Conservation (phyloP, 2,888 invertebrate genomes). For the Leuctra nigra region DNA sequence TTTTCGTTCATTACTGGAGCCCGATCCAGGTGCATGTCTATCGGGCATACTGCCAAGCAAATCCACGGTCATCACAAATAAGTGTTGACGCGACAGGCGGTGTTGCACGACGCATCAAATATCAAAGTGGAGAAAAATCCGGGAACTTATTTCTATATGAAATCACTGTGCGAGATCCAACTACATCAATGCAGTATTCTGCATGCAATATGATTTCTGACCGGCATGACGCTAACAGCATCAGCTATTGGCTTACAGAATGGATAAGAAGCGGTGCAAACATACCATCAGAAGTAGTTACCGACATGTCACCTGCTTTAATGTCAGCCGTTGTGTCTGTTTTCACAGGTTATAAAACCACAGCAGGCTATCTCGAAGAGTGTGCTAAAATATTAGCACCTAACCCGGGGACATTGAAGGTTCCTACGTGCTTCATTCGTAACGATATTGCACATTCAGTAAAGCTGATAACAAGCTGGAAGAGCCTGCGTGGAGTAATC, state of each 20-base stretch:
- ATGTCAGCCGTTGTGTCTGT: conserved; percentile 16
- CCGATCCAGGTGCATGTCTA: conserved; percentile 18
- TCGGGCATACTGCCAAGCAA: conserved; percentile 16
- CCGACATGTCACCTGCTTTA: conserved; percentile 25
- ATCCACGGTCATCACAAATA: conserved; percentile 24
- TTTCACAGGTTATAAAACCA: conserved; percentile 11
- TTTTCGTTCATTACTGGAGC: conserved; percentile 20
- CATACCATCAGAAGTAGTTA: conserved; percentile 25
- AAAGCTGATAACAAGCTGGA: conserved; percentile 17
- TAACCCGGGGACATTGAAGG: background rate
- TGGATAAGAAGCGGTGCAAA: conserved; percentile 27
- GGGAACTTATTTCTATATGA: conserved; percentile 25
- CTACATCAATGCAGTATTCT: conserved; percentile 26
- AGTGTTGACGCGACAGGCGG: conserved; percentile 27
- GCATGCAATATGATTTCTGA: conserved; percentile 28
- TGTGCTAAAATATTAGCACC: conserved; percentile 18
- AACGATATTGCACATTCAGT: conserved; percentile 26
- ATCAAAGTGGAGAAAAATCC: conserved; percentile 21
- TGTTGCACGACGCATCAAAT: conserved; percentile 24
- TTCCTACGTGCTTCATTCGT: conserved; percentile 12
- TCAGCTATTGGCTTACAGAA: conserved; percentile 23
- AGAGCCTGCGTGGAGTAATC: background rate
- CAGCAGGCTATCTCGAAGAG: conserved; percentile 14
- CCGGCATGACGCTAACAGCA: conserved; percentile 25
- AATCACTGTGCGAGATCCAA: conserved; percentile 23